Evolutionary conservation across 2,113 vertebrate species (phyloP).

Genomic region (Python bivittatus): DNA sequence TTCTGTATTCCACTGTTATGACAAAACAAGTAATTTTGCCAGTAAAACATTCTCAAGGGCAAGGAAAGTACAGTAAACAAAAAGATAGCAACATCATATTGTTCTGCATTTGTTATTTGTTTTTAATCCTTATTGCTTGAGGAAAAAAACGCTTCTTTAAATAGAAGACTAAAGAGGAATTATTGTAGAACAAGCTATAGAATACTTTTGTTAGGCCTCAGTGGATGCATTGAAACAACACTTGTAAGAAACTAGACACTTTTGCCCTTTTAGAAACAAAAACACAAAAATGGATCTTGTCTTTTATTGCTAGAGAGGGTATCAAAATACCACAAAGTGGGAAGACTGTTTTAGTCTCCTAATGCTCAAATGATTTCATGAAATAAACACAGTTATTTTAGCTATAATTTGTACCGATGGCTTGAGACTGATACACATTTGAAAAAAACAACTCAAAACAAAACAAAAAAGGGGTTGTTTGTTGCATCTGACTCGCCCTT

Average conservation of each 20-base stretch:
- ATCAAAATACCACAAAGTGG: neutral
- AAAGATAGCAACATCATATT: neutral
- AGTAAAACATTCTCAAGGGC: slow-evolving; percentile 34
- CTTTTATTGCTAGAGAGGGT: neutral
- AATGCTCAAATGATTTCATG: neutral
- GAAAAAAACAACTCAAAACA: neutral
- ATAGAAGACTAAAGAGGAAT: slow-evolving; percentile 21
- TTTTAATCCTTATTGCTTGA: slow-evolving; percentile 13
- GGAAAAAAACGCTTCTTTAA: slow-evolving; percentile 18
- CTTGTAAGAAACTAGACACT: neutral
- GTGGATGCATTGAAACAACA: slow-evolving; percentile 23
- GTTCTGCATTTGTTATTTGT: neutral
- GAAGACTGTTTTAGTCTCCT: neutral
- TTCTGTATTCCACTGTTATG: neutral
- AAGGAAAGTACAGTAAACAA: neutral
- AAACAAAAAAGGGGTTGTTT: neutral
- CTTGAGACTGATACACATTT: neutral
- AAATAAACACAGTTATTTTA: neutral
- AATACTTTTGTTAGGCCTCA: neutral
- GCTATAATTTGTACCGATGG: neutral
- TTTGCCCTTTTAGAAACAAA: neutral
- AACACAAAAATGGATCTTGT: neutral
- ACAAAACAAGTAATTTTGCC: neutral
- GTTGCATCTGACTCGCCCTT: neutral
- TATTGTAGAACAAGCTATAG: slow-evolving; percentile 2